These are phyloP conservation scores for Heliconius hermathena DNA, from an alignment of 1,140 invertebrate species.

Conservation along the genomic window DNA sequence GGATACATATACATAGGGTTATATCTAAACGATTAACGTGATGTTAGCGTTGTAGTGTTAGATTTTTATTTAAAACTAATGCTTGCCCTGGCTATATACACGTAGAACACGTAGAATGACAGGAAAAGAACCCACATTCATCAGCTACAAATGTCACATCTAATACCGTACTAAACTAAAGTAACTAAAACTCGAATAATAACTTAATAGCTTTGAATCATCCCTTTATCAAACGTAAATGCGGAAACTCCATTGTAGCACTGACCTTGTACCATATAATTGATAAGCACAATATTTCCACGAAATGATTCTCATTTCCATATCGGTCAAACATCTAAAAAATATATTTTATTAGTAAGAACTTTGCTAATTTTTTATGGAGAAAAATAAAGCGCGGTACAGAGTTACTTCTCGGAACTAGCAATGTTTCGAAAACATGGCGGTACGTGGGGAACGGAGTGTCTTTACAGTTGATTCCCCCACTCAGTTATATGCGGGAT, in stretches of 20 bases:
- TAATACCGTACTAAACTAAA: background rate
- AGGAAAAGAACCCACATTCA: too few species aligned
- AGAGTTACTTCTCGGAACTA: too few species aligned
- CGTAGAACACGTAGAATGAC: too few species aligned
- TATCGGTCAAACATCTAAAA: background rate
- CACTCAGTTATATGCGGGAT: background rate
- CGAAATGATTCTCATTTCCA: conserved; percentile 7
- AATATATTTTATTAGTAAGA: background rate
- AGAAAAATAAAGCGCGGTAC: too few species aligned
- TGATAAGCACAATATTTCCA: conserved; percentile 3
- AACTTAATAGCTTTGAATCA: background rate
- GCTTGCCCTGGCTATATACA: too few species aligned
- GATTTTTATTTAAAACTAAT: too few species aligned
- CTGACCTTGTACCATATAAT: background rate
- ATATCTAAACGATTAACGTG: too few species aligned
- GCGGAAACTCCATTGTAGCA: background rate
- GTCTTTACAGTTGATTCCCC: background rate
- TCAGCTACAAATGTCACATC: too few species aligned
- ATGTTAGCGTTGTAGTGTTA: too few species aligned
- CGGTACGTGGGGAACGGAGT: background rate
- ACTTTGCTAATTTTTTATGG: too few species aligned
- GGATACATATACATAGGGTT: too few species aligned
- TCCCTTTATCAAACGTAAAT: background rate
- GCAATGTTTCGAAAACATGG: too few species aligned
- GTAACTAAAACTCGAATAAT: background rate